A percentile compares a stretch with the other conserved stretches of the same genome.
Conservation (phyloP, 1,140 invertebrate genomes). For the Holcopasites calliopsidis region DNA sequence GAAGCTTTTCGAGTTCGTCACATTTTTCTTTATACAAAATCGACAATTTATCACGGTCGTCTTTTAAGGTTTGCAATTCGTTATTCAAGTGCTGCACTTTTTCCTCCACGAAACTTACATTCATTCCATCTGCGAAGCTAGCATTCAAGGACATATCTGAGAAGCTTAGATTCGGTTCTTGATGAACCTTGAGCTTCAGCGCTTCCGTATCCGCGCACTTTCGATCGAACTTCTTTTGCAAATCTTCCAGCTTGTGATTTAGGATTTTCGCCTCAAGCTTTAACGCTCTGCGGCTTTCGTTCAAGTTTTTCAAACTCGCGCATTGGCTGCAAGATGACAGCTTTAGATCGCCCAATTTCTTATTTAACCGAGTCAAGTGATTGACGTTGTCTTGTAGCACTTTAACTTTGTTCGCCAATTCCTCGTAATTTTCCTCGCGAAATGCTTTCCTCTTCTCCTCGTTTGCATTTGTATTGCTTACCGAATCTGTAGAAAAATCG, state of each 20-base stretch:
- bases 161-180: constrained; percentile 56
- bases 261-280: constrained; percentile 65
- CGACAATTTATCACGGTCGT: constrained; percentile 38
- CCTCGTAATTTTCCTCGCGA: constrained; percentile 26
- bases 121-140: constrained; percentile 39
- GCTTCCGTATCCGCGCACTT: constrained; percentile 58
- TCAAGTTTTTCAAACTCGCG: constrained; percentile 59
- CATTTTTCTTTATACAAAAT: constrained; percentile 36
- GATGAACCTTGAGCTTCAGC: constrained; percentile 64
- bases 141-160: constrained; percentile 26
- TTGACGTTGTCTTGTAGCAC: constrained; percentile 51
- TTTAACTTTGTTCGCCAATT: constrained; percentile 35
- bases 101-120: constrained; percentile 46
- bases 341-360: constrained; percentile 64
- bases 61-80: constrained; percentile 40
- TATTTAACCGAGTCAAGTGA: constrained; percentile 57
- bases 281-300: constrained; percentile 54
- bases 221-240: constrained; percentile 65
- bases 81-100: constrained; percentile 35
- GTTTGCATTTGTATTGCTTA: constrained; percentile 20
- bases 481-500: neutral
- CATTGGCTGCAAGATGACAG: constrained; percentile 63
- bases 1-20: constrained; percentile 40
- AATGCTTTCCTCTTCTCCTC: constrained; percentile 35
- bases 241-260: constrained; percentile 58